A percentile compares a stretch with the other conserved stretches of the same genome.
phyloP scores from a whole-genome alignment of 2,113 vertebrate genomes.

The Conger conger region DNA sequence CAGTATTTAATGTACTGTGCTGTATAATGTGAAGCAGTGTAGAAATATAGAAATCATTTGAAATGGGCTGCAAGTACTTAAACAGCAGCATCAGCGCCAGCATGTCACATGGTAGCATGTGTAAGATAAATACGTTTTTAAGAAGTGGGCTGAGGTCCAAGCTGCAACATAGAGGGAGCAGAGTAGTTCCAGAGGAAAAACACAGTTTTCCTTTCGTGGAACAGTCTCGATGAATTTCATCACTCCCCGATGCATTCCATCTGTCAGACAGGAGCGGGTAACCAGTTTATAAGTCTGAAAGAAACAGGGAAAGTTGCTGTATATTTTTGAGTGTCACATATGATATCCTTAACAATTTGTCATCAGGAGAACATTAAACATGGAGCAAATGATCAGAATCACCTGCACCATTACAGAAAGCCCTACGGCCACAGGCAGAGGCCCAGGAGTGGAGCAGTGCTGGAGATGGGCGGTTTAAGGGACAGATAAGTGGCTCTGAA shows the following conservation, averaged over 20 bases:
- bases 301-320: conserved; percentile 52
- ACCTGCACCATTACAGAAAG: conserved; percentile 59
- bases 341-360: conserved; percentile 74
- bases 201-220: neutral
- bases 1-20: too few relatives aligned
- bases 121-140: neutral
- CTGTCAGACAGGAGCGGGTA: neutral
- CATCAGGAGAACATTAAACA: conserved; percentile 74
- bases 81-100: neutral
- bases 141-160: neutral
- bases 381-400: conserved; percentile 71
- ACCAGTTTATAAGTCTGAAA: conserved; percentile 48
- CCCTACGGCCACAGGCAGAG: conserved; percentile 71
- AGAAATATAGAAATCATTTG: neutral
- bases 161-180: neutral
- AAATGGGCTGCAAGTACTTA: neutral
- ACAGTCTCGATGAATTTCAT: neutral
- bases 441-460: conserved; percentile 47
- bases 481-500: neutral
- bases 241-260: neutral
- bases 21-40: too few relatives aligned
- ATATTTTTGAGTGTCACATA: conserved; percentile 63
- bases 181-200: neutral
- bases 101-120: neutral
- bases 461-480: neutral